Conservation (phyloP, 2,797 vertebrate species). For the Chaetophractus vellerosus region DNA sequence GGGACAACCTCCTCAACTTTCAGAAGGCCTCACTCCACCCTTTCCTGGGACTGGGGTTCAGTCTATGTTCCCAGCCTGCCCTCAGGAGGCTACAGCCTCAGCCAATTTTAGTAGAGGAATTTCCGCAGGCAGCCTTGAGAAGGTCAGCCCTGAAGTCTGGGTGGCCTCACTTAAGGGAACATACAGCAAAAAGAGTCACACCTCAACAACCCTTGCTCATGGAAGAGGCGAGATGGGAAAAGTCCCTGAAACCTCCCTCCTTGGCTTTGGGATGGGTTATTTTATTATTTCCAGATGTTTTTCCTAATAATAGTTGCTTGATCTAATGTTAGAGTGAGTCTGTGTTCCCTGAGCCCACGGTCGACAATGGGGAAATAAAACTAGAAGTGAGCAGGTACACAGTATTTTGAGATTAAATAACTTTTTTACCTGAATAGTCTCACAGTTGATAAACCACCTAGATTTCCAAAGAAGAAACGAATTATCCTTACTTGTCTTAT, state of each 20-base stretch:
- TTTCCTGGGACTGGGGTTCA: neutral
- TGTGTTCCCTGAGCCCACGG: neutral
- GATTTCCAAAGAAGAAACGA: conserved; percentile 37
- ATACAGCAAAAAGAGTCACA: conserved; percentile 40
- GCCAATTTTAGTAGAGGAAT: neutral
- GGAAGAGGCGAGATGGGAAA: neutral
- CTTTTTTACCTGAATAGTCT: neutral
- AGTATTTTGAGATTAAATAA: neutral
- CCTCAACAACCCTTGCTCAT: conserved; percentile 3
- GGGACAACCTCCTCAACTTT: neutral
- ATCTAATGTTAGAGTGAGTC: conserved; percentile 47
- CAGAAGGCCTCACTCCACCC: neutral
- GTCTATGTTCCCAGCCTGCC: neutral
- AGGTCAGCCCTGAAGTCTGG: neutral
- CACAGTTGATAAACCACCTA: neutral
- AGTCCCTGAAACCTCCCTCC: neutral
- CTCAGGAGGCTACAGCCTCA: neutral
- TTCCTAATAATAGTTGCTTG: conserved; percentile 45
- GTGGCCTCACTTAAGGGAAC: conserved; percentile 61
- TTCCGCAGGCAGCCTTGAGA: neutral
- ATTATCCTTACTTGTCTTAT: neutral
- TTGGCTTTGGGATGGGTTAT: conserved; percentile 26
- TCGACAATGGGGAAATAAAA: conserved; percentile 10
- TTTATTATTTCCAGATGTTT: conserved; percentile 83
- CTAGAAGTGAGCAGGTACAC: neutral